Evolutionary conservation across 2,797 vertebrate species (phyloP), one percentile per base, ranked within the genome.

Genomic region (Salmo trutta): DNA sequence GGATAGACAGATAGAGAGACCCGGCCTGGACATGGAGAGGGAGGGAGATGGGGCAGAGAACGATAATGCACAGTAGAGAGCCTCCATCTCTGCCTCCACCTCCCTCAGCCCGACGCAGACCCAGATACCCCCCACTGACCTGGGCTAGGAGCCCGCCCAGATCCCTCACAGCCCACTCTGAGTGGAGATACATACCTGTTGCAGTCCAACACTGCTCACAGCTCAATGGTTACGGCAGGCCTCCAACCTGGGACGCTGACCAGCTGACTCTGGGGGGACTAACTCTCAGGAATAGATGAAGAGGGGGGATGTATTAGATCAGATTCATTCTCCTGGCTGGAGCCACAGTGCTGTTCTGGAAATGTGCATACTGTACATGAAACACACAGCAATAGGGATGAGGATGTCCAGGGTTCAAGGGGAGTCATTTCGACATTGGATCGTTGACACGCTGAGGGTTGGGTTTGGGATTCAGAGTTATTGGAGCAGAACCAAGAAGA

Each of bases 1-100:
- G 97, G 98, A 80, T 98, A 96, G 92, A 19, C 33, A 77, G 79
- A 27, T 27, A 3, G 24, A 36, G 41, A 47, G 10, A 14, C 41
- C 41, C 41, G 47, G 65, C 47, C 31, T 16, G n/a, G 62, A 24
- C 8, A 31, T 47, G 77, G 69, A 54, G 19, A 29, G 24, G 24
- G 53, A 41, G 51, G 27, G 78, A 62, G 74, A 52, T 15, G 72
- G 68, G 72, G 71, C 41, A 80, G 62, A 69, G 74, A 72, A 33
- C 24, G 12, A 17, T 12, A 27, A 31, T 67, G 21, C 71, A 73
- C 52, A 54, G 21, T 24, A 54, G 21, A 31, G 24, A 73, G 71
- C 52, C 52, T 64, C 59, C 21, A 64, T 64, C 36, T 27, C 52
- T 27, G 27, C 41, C 41, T 12, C 41, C 41, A 47, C 52, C 27